Conservation (phyloP, 2,888 invertebrate genomes). For the Alloplasta piceator region DNA sequence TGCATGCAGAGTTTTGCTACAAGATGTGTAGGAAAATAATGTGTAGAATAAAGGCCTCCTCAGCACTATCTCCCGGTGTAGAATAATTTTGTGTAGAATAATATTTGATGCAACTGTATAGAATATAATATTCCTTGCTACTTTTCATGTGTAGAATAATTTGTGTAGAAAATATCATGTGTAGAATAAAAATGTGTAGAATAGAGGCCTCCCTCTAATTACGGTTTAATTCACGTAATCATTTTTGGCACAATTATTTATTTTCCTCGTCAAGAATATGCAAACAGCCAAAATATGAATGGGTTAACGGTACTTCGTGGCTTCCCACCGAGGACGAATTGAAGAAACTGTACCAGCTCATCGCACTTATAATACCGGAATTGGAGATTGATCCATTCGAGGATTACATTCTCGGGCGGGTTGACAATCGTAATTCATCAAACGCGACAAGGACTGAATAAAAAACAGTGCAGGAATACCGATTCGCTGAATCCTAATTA, state of each 20-base stretch:
- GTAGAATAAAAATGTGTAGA: too few species aligned
- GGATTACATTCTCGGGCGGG: constrained; percentile 26
- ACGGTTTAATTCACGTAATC: not conserved
- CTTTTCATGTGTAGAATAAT: too few species aligned
- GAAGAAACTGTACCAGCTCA: constrained; percentile 36
- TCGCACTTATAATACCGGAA: constrained; percentile 52
- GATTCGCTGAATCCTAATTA: not conserved
- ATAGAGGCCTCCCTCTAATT: too few species aligned
- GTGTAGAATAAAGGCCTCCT: too few species aligned
- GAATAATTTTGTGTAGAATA: too few species aligned
- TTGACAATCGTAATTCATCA: not conserved
- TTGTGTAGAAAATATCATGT: too few species aligned
- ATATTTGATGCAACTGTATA: too few species aligned
- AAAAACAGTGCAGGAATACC: not conserved
- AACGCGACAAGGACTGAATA: not conserved
- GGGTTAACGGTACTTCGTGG: constrained; percentile 45
- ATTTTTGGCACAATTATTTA: not conserved
- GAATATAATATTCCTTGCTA: too few species aligned
- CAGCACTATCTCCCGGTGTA: too few species aligned
- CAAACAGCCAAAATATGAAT: constrained; percentile 44
- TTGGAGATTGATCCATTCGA: constrained; percentile 57
- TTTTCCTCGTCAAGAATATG: constrained; percentile 33
- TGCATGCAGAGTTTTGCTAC: too few species aligned
- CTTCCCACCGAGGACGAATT: constrained; percentile 53
- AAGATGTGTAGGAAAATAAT: too few species aligned